These are phyloP conservation scores for Therioaphis trifolii DNA, from an alignment of 2,888 invertebrate species.

Conservation along the genomic window DNA sequence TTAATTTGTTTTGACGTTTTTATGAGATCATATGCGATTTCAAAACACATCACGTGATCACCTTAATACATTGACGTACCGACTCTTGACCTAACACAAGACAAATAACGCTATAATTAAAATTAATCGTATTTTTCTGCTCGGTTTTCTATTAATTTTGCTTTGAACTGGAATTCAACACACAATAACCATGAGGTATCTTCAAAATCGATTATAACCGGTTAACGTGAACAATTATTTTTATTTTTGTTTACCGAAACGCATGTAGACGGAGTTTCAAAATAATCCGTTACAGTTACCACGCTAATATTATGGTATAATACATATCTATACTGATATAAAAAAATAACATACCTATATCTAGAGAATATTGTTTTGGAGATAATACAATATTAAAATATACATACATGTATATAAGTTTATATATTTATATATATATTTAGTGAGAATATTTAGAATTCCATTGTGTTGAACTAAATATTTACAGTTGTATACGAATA, in stretches of 20 bases:
- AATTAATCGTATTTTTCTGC: not conserved
- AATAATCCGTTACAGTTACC: not conserved
- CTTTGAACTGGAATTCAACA: not conserved
- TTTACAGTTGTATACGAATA: not conserved
- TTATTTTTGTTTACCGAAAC: not conserved
- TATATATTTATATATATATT: not conserved
- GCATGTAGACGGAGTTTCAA: not conserved
- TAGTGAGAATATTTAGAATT: not conserved
- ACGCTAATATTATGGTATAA: not conserved
- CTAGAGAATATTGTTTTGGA: not conserved
- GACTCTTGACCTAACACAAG: not conserved
- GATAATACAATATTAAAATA: not conserved
- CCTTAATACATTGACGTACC: not conserved
- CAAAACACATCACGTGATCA: not conserved
- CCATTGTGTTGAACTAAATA: not conserved
- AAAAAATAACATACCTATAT: not conserved
- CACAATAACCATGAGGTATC: not conserved
- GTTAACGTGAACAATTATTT: not conserved
- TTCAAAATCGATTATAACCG: slow-evolving; percentile 1
- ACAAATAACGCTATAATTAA: not conserved
- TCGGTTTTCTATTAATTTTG: not conserved
- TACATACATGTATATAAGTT: too few relatives aligned
- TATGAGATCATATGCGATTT: not conserved
- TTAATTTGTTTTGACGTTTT: not conserved
- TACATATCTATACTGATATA: not conserved